Evolutionary conservation across 2,797 vertebrate species (phyloP).

Genomic region (Discoglossus pictus): DNA sequence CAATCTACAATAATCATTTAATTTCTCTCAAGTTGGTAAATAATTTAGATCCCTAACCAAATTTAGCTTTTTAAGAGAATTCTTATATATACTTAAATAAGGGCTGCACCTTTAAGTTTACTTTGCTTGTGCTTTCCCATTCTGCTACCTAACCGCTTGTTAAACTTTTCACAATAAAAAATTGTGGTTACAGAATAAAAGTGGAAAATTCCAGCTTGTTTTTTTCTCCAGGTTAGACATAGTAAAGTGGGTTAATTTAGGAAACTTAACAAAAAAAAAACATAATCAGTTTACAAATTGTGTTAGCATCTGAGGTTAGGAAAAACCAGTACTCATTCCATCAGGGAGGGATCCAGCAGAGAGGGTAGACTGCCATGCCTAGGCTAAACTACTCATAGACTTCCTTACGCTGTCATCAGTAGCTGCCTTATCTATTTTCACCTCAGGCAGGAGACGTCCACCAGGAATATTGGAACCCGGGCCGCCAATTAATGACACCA

Average conservation of each 20-base stretch:
- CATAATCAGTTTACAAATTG: slow-evolving; percentile 18
- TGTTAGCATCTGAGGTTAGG: slow-evolving; percentile 38
- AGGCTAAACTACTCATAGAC: slow-evolving; percentile 78
- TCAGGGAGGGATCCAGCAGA: slow-evolving; percentile 45
- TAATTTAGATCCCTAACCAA: no score
- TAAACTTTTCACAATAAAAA: no score
- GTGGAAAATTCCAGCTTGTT: slow-evolving; percentile 63
- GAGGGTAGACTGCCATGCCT: slow-evolving; percentile 75
- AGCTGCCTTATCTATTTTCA: slow-evolving; percentile 98
- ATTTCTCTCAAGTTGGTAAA: no score
- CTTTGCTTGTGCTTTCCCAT: no score
- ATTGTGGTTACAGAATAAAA: slow-evolving; percentile 18
- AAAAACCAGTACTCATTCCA: slow-evolving; percentile 55
- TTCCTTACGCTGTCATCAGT: slow-evolving; percentile 85
- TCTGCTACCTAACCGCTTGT: no score
- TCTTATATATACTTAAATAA: no score
- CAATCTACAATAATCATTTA: no score
- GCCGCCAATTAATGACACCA: slow-evolving; percentile 94
- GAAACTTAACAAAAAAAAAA: slow-evolving; percentile 30
- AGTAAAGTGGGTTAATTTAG: slow-evolving; percentile 33
- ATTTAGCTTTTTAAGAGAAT: no score
- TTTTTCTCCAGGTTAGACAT: slow-evolving; percentile 53
- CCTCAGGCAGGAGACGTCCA: slow-evolving; percentile 98
- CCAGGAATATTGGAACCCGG: slow-evolving; percentile 83
- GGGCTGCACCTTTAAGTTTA: no score